A percentile compares a stretch with the other conserved stretches of the same genome.
phyloP scores from a whole-genome alignment of 2,797 vertebrate species.

The Gorsachius magnificus region DNA sequence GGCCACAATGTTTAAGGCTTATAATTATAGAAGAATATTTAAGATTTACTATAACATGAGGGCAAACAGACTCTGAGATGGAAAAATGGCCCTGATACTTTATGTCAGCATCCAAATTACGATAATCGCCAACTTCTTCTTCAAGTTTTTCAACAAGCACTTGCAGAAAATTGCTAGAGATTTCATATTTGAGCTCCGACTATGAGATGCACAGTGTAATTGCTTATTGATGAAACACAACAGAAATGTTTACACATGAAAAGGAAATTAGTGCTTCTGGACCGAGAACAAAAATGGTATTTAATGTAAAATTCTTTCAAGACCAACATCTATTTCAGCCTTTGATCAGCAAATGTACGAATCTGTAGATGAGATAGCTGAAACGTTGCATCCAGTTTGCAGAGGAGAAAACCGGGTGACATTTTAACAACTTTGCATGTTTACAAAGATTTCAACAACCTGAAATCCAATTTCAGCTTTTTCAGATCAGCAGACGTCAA shows the following conservation, averaged over 20 bases:
- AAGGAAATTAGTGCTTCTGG: constrained; percentile 13
- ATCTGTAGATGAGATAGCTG: not conserved
- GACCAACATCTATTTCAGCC: not conserved
- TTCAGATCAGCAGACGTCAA: not conserved
- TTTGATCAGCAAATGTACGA: not conserved
- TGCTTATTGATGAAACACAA: constrained; percentile 6
- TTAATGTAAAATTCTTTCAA: not conserved
- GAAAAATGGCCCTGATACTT: not conserved
- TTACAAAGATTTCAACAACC: not conserved
- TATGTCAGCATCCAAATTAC: constrained; percentile 7
- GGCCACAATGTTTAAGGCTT: not conserved
- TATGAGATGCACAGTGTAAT: not conserved
- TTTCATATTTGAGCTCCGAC: constrained; percentile 45
- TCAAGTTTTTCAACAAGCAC: constrained; percentile 35
- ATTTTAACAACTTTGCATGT: not conserved
- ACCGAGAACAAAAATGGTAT: not conserved
- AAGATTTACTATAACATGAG: not conserved
- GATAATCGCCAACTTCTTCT: not conserved
- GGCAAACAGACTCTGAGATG: not conserved
- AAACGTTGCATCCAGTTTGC: not conserved
- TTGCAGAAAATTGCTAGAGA: constrained; percentile 41
- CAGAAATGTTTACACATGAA: not conserved
- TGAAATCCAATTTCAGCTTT: not conserved
- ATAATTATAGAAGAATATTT: not conserved
- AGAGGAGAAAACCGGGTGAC: not conserved